Evolutionary conservation across 2,113 vertebrate genomes (phyloP).

Genomic region (Caloenas nicobarica): DNA sequence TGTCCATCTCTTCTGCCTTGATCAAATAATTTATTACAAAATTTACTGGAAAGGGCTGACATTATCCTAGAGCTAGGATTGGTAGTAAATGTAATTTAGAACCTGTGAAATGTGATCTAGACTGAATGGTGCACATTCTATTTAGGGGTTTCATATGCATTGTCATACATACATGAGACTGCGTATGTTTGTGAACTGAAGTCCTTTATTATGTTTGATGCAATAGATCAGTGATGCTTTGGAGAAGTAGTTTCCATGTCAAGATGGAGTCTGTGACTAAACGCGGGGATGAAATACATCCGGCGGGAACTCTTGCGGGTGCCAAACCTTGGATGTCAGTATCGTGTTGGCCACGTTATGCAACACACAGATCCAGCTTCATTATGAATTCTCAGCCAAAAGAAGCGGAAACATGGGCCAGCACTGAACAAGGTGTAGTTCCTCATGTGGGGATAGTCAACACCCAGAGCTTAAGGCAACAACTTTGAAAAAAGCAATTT

Average conservation of each 20-base stretch:
- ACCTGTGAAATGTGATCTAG: neutral
- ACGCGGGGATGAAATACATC: neutral
- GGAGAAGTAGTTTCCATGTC: neutral
- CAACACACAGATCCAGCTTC: neutral
- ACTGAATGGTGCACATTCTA: rapidly evolving
- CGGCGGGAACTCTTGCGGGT: neutral
- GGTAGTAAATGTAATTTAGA: neutral
- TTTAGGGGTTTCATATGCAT: neutral
- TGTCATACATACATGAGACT: neutral
- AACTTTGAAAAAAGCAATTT: neutral
- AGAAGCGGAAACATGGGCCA: neutral
- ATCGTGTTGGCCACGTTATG: neutral
- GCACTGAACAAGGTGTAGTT: neutral
- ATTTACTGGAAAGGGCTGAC: neutral
- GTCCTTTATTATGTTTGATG: neutral
- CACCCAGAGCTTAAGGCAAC: neutral
- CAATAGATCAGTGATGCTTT: neutral
- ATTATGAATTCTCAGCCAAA: neutral
- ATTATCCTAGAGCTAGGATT: neutral
- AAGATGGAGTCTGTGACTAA: neutral
- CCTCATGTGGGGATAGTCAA: neutral
- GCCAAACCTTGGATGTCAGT: neutral
- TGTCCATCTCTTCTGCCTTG: neutral
- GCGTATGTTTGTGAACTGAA: rapidly evolving
- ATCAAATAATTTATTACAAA: neutral